These are phyloP conservation scores for Acrocephalus kingi DNA, from an alignment of 2,113 vertebrate species.

Conservation along the genomic window DNA sequence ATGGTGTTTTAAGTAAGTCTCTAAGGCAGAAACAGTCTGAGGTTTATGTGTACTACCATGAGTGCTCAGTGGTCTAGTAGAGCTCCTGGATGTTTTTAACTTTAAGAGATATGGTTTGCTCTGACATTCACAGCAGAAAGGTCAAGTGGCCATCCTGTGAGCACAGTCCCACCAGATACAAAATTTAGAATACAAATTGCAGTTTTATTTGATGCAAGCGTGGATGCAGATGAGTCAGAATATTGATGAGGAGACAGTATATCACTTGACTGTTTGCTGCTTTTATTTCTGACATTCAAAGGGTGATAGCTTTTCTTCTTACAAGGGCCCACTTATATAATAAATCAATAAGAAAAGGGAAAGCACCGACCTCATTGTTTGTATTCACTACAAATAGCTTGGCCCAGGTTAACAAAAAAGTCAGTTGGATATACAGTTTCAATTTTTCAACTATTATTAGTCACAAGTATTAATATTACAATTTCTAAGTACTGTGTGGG, in stretches of 20 bases:
- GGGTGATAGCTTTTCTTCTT: not conserved
- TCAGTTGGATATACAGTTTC: not conserved
- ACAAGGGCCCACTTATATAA: not conserved
- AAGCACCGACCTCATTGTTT: not conserved
- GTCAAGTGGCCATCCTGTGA: rapidly evolving
- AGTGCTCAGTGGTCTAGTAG: not conserved
- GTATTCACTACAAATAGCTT: not conserved
- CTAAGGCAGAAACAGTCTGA: not conserved
- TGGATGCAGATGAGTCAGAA: not conserved
- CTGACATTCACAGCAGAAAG: not conserved
- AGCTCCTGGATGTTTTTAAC: not conserved
- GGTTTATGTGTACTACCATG: not conserved
- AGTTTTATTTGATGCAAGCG: not conserved
- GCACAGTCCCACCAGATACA: not conserved
- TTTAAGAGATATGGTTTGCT: not conserved
- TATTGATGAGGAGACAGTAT: not conserved
- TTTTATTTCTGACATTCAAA: slow-evolving; percentile 17
- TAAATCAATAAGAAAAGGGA: not conserved
- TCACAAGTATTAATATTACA: not conserved
- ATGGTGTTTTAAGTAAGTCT: not conserved
- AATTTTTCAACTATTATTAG: not conserved
- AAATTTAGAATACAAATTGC: not conserved
- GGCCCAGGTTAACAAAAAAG: not conserved
- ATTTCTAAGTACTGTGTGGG: not conserved
- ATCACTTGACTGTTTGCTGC: not conserved